These are phyloP conservation scores for Epirrita christyi DNA, from an alignment of 2,888 invertebrate species.

Conservation along the genomic window DNA sequence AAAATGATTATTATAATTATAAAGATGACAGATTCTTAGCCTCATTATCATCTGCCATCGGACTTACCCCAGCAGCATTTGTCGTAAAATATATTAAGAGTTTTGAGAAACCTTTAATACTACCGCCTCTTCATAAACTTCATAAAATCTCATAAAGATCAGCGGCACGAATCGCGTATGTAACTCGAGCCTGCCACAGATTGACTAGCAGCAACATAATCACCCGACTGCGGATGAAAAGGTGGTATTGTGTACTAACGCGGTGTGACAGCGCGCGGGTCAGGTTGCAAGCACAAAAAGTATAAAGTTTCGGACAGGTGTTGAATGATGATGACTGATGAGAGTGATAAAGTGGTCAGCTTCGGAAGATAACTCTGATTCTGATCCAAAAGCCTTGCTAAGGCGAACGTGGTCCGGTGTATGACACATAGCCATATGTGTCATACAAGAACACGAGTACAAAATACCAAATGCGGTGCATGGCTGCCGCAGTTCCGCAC, in stretches of 20 bases:
- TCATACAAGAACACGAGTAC: too few relatives aligned
- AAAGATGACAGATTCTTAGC: too few relatives aligned
- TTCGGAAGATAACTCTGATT: not conserved
- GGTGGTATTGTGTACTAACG: slow-evolving; percentile 39
- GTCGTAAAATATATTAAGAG: too few relatives aligned
- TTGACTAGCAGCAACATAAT: not conserved
- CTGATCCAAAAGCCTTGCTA: too few relatives aligned
- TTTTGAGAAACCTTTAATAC: not conserved
- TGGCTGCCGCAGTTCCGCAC: too few relatives aligned
- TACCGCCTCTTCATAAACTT: slow-evolving; percentile 12
- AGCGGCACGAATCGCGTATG: slow-evolving; percentile 3
- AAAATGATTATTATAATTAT: too few relatives aligned
- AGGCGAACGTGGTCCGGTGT: too few relatives aligned
- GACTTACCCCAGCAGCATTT: too few relatives aligned
- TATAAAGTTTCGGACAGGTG: slow-evolving; percentile 16
- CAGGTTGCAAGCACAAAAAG: slow-evolving; percentile 3
- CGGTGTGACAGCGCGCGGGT: slow-evolving; percentile 28
- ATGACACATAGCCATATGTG: too few relatives aligned
- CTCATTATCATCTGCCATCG: not conserved
- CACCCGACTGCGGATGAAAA: slow-evolving; percentile 20
- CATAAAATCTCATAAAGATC: slow-evolving; percentile 15
- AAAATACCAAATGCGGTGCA: too few relatives aligned
- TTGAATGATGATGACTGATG: slow-evolving; percentile 8
- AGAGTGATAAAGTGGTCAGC: slow-evolving; percentile 1
- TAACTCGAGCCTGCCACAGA: slow-evolving; percentile 4